Evolutionary conservation across 1,140 invertebrate genomes (phyloP), one percentile per base, ranked within the genome.

Genomic region (Sinonovacula constricta): DNA sequence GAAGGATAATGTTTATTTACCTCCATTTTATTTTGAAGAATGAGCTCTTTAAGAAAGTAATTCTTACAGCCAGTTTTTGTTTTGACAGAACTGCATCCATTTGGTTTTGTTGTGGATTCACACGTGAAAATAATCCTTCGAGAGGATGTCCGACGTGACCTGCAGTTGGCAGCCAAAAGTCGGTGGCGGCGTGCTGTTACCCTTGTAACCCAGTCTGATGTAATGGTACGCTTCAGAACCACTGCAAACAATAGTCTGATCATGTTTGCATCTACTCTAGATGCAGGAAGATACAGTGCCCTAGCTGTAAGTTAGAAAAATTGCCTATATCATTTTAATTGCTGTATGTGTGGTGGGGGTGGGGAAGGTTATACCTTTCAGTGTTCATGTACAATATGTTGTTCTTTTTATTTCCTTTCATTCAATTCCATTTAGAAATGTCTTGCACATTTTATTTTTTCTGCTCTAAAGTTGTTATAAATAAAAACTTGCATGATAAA

Each of bases 191-290:
- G 81, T 63, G 34, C 81, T 56, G 14, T 70, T 31, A 65, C 51
- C 49, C 67, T 81, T 59, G 14, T 70, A 33, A 68, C 53, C 53
- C 67, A 62, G 51, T 81, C 81, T 33, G 84, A 92, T 14, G 91
- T 98, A 0, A 94, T 95, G 56, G 91, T 98, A n/a, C 92, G 94
- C 78, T 97, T 98, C 85, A 93, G 95, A 84, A 97, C 96, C 0
- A 92, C 94, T 0, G 93, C 94, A 86, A 91, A 92, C 39, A 93
- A 95, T 86, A 97, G 96, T 10, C 91, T 97, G 14, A 87, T 98
- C 2, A 92, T 98, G 68, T 81, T 71, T 59, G 71, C 85, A 3
- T 24, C 70, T 18, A 83, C 79, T 14, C 15, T 63, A 3, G 28
- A 53, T 30, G 63, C 53, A 34, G 77, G 53, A 15, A 26, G 45